phyloP scores from a whole-genome alignment of 2,888 invertebrate species.

The Tenthredo livida region DNA sequence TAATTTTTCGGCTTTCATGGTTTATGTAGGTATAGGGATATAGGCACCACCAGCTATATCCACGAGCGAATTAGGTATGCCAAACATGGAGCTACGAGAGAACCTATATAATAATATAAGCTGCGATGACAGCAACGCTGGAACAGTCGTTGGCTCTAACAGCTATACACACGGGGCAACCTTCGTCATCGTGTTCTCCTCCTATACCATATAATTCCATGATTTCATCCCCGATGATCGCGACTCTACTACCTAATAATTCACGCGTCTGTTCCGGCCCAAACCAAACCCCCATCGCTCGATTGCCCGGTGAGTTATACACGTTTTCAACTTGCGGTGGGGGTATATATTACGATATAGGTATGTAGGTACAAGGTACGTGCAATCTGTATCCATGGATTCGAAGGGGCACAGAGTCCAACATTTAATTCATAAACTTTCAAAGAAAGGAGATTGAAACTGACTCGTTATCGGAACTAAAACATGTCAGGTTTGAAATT shows the following conservation, averaged over 20 bases:
- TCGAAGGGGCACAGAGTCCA: not conserved
- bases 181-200: conserved; percentile 32
- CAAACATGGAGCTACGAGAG: not conserved
- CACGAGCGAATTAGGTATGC: conserved; percentile 4
- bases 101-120: conserved; percentile 7
- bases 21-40: not conserved
- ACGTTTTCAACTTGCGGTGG: conserved; percentile 25
- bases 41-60: no score
- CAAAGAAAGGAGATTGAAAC: not conserved
- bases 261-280: conserved; percentile 32
- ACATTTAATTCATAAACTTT: not conserved
- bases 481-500: no score
- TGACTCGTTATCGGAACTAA: not conserved
- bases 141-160: conserved; percentile 21
- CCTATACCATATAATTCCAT: conserved; percentile 24
- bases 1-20: not conserved
- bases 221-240: conserved; percentile 46
- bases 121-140: conserved; percentile 20
- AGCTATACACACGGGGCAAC: not conserved
- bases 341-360: not conserved
- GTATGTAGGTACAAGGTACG: not conserved
- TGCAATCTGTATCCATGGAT: not conserved
- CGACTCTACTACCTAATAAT: conserved; percentile 43
- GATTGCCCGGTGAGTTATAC: conserved; percentile 29
- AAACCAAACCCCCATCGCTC: conserved; percentile 28